Conservation (phyloP, 1,140 invertebrate genomes). For the Macrosteles quadrilineatus region DNA sequence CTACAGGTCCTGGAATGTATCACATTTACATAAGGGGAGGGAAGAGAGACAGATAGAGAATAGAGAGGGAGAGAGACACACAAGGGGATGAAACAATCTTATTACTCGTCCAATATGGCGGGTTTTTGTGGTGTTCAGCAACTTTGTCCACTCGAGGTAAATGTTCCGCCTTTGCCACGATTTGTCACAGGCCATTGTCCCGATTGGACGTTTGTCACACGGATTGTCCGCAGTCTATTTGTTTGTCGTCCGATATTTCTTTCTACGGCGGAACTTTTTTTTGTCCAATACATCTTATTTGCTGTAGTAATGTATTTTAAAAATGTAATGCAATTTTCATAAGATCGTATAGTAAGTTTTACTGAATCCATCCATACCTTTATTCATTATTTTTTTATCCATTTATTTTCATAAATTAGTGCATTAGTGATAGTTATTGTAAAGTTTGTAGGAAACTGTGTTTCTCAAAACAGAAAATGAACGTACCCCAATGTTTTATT, state of each 20-base stretch:
- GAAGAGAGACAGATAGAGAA: neutral
- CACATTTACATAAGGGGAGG: neutral
- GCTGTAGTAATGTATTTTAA: neutral
- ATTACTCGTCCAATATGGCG: slow-evolving; percentile 23
- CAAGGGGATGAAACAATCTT: slow-evolving; percentile 28
- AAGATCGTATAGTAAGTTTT: too few species aligned
- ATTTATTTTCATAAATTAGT: too few species aligned
- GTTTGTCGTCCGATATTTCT: neutral
- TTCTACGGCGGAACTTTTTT: too few species aligned
- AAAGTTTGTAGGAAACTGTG: too few species aligned
- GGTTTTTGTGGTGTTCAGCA: slow-evolving; percentile 34
- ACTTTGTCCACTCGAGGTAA: slow-evolving; percentile 32
- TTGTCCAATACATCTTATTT: neutral
- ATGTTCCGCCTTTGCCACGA: slow-evolving; percentile 26
- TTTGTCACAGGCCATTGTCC: slow-evolving; percentile 31
- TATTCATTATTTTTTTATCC: too few species aligned
- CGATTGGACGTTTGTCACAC: neutral
- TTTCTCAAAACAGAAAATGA: too few species aligned
- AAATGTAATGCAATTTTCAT: too few species aligned
- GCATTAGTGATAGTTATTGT: too few species aligned
- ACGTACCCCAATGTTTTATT: too few species aligned
- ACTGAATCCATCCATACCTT: too few species aligned
- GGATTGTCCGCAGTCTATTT: neutral
- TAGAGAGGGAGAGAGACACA: neutral
- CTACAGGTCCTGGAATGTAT: too few species aligned